phyloP scores from a whole-genome alignment of 37 sponge, comb jelly and placozoan species.

The Aplysina aerophoba region DNA sequence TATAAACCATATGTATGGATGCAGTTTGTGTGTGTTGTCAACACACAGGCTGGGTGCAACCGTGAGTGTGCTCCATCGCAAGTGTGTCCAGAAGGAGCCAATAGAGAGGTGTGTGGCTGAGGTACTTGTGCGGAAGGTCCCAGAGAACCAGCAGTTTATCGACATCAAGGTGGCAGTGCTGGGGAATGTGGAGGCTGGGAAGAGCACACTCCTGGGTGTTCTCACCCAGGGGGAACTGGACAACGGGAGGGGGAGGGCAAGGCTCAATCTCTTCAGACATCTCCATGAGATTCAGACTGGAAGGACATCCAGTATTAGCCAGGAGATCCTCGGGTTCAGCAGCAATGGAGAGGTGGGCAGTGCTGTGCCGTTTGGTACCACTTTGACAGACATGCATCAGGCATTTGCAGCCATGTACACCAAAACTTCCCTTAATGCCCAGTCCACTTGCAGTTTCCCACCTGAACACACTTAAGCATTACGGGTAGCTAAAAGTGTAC shows the following conservation, averaged over 20 bases:
- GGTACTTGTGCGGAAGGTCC: conserved; percentile 87
- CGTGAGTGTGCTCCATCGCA: conserved; percentile 50
- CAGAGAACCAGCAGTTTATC: conserved; percentile 90
- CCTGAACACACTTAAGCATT: background rate
- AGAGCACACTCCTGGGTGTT: conserved; percentile 96
- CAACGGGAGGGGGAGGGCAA: conserved; percentile 93
- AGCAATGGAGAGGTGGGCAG: conserved; percentile 80
- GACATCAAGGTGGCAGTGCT: conserved; percentile 92
- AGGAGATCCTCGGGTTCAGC: conserved; percentile 95
- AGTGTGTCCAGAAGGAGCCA: background rate
- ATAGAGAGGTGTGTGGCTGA: conserved; percentile 56
- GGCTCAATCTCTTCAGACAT: conserved; percentile 96
- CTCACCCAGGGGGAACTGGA: conserved; percentile 97
- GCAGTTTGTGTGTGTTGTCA: too few relatives aligned
- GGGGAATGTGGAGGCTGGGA: conserved; percentile 94
- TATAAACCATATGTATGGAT: too few relatives aligned
- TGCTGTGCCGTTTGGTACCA: background rate
- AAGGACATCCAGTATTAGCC: conserved; percentile 89
- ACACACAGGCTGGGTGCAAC: conserved; percentile 76
- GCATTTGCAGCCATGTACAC: too few relatives aligned
- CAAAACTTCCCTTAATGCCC: too few relatives aligned
- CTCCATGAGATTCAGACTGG: conserved; percentile 98
- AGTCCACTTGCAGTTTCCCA: too few relatives aligned
- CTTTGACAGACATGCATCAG: too few relatives aligned
- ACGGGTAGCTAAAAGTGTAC: conserved; percentile 9